A percentile compares a stretch with the other conserved stretches of the same genome.
Evolutionary conservation across 2,113 vertebrate genomes (phyloP).

Genomic region (Paedocypris sp.): DNA sequence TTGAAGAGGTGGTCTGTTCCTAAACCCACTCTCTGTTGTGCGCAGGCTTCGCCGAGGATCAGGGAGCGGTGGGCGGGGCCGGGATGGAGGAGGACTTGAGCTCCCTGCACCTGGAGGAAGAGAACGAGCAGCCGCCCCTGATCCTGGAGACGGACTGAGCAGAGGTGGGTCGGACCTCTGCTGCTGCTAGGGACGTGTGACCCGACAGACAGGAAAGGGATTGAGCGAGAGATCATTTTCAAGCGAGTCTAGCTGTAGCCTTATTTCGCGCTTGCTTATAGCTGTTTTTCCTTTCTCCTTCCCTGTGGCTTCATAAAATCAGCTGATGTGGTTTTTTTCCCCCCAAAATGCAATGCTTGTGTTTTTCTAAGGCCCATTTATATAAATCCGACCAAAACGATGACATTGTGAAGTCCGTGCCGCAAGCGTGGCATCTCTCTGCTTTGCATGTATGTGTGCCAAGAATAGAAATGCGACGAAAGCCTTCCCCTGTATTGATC

Average conservation of each 20-base stretch:
- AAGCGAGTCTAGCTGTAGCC: slow-evolving; percentile 60
- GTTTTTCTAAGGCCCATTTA: slow-evolving; percentile 8
- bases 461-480: slow-evolving; percentile 51
- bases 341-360: too few species aligned
- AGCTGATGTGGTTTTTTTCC: background rate
- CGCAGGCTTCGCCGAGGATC: slow-evolving; percentile 83
- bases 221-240: slow-evolving; percentile 61
- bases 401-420: slow-evolving; percentile 12
- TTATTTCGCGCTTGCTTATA: slow-evolving; percentile 46
- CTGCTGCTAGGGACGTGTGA: slow-evolving; percentile 76
- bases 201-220: slow-evolving; percentile 59
- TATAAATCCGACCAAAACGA: slow-evolving; percentile 26
- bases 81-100: slow-evolving; percentile 82
- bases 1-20: too few species aligned
- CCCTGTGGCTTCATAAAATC: slow-evolving; percentile 59
- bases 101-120: slow-evolving; percentile 79
- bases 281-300: slow-evolving; percentile 44
- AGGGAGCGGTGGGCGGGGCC: slow-evolving; percentile 81
- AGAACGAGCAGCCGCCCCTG: slow-evolving; percentile 95
- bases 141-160: slow-evolving; percentile 85
- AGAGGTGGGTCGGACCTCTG: slow-evolving; percentile 43
- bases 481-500: slow-evolving; percentile 29
- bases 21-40: too few species aligned
- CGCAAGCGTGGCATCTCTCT: slow-evolving; percentile 55
- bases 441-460: slow-evolving; percentile 96